These are phyloP conservation scores for Galeruca laticollis DNA, from an alignment of 2,888 invertebrate genomes.

Conservation along the genomic window DNA sequence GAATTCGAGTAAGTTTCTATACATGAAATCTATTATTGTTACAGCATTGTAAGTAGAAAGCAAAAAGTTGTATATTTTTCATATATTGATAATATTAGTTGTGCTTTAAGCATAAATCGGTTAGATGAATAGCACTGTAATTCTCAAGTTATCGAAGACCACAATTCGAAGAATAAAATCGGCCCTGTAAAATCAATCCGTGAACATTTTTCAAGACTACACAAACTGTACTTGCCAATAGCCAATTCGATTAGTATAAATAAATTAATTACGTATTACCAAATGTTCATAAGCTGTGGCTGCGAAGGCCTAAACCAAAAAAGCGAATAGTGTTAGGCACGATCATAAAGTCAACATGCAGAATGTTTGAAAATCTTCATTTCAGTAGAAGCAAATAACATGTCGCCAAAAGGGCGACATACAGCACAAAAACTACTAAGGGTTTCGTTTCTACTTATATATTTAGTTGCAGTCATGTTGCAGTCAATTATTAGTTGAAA, in stretches of 20 bases:
- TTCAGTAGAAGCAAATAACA: slow-evolving; percentile 49
- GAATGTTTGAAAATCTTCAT: slow-evolving; percentile 67
- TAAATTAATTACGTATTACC: slow-evolving; percentile 4
- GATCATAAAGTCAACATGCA: slow-evolving; percentile 63
- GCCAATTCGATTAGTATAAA: slow-evolving; percentile 43
- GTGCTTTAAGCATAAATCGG: slow-evolving; percentile 2
- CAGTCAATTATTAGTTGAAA: slow-evolving; percentile 56
- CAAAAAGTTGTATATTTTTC: neutral
- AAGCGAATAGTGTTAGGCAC: slow-evolving; percentile 60
- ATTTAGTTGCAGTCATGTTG: slow-evolving; percentile 60
- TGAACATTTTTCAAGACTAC: slow-evolving; percentile 12
- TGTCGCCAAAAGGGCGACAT: slow-evolving; percentile 29
- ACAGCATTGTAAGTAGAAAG: slow-evolving; percentile 2
- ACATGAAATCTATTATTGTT: neutral
- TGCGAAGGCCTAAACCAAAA: slow-evolving; percentile 61
- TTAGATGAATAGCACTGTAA: neutral
- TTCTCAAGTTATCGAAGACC: neutral
- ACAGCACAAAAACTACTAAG: slow-evolving; percentile 50
- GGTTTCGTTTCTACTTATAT: slow-evolving; percentile 20
- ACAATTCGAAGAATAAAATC: neutral
- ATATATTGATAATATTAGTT: neutral
- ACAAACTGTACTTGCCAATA: slow-evolving; percentile 40
- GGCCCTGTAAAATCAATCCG: slow-evolving; percentile 6
- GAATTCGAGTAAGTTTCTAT: neutral
- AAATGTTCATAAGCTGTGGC: slow-evolving; percentile 55